These are phyloP conservation scores for Scatophagus argus DNA, from an alignment of 2,113 vertebrate genomes.

Conservation along the genomic window DNA sequence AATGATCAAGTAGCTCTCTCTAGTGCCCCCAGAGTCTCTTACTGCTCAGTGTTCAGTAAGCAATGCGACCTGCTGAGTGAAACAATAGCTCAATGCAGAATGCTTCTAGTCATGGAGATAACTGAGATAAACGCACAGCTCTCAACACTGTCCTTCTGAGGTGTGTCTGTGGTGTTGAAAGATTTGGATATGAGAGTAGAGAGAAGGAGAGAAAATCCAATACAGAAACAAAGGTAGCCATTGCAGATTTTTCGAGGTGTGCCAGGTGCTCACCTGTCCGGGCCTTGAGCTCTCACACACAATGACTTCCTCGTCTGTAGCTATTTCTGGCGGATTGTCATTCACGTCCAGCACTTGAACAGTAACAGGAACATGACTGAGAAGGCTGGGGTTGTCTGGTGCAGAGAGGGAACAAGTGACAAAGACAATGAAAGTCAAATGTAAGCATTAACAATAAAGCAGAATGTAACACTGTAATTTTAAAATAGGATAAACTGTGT, in stretches of 20 bases:
- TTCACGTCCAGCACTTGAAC: conserved; percentile 95
- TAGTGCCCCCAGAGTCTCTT: conserved; percentile 18
- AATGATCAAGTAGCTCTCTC: conserved; percentile 69
- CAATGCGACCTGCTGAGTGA: conserved; percentile 52
- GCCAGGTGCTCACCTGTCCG: conserved; percentile 88
- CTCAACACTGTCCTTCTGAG: not conserved
- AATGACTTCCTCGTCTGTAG: conserved; percentile 90
- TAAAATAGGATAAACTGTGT: conserved; percentile 33
- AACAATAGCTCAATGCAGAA: conserved; percentile 43
- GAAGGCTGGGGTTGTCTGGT: conserved; percentile 90
- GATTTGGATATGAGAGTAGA: conserved; percentile 23
- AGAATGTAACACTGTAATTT: conserved; percentile 12
- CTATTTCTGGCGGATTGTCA: conserved; percentile 93
- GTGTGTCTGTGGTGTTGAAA: conserved; percentile 39
- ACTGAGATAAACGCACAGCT: conserved; percentile 13
- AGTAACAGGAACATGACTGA: conserved; percentile 90
- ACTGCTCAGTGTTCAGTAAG: conserved; percentile 32
- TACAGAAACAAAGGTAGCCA: conserved; percentile 13
- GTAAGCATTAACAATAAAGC: conserved; percentile 31
- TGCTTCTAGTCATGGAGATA: conserved; percentile 12
- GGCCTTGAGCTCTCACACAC: conserved; percentile 94
- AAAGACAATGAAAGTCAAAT: conserved; percentile 41
- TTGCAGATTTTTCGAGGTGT: conserved; percentile 1
- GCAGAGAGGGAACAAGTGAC: conserved; percentile 57
- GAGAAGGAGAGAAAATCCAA: not conserved